Evolutionary conservation across 37 sponge, comb jelly and placozoan genomes (phyloP).

Genomic region (Cliona cf. orientalis): DNA sequence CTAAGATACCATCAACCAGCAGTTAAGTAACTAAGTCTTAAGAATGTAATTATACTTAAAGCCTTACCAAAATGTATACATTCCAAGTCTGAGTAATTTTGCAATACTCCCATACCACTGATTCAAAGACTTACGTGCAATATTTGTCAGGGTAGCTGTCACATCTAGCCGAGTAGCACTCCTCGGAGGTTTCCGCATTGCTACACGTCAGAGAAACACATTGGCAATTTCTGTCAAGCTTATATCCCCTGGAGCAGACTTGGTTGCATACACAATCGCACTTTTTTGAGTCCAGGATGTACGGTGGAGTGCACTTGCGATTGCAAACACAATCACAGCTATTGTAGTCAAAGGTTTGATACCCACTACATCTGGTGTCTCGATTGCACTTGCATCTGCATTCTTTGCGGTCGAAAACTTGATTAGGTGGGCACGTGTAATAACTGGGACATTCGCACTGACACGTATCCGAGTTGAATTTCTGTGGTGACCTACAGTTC

Average conservation of each 20-base stretch:
- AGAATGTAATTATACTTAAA: no score
- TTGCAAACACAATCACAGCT: conserved; percentile 39
- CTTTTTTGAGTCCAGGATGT: conserved; percentile 28
- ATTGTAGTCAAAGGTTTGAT: conserved; percentile 2
- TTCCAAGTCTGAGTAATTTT: neutral
- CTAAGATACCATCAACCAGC: no score
- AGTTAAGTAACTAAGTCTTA: no score
- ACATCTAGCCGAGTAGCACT: conserved; percentile 44
- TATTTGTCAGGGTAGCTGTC: conserved; percentile 41
- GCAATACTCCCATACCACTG: neutral
- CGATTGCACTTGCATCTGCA: neutral
- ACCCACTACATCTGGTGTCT: no score
- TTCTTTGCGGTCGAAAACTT: neutral
- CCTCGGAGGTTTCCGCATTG: conserved; percentile 20
- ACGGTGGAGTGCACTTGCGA: conserved; percentile 11
- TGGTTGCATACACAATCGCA: conserved; percentile 57
- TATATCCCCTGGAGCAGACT: conserved; percentile 27
- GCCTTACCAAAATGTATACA: neutral
- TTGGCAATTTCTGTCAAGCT: conserved; percentile 23
- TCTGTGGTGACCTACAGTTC: neutral
- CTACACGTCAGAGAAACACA: conserved; percentile 50
- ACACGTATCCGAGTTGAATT: conserved; percentile 32
- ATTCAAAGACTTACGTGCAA: conserved; percentile 11
- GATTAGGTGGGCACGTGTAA: neutral
- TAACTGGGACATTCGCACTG: conserved; percentile 24